Base-by-base conservation (phyloP, 2,797 vertebrate genomes). In the Acanthurus leucopareius region DNA sequence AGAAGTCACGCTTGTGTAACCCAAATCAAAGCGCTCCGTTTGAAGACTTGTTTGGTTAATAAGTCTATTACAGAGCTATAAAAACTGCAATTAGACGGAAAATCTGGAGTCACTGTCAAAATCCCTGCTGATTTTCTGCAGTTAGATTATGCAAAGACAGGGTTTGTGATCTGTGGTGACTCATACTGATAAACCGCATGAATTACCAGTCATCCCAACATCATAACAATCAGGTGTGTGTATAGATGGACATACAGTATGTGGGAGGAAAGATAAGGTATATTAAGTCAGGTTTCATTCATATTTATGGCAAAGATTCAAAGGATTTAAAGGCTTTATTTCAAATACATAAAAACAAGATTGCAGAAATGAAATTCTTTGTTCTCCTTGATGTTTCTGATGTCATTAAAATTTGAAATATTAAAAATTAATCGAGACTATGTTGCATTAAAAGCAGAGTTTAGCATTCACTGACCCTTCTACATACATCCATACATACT, bases 81-180 rank as follows among this genome's bases (percentile, higher is more conserved):
- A 89, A 88, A 88, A 80, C 45, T 32, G 63, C 79, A 85, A 87
- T 93, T 90, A 88, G 74, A 79, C 20, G 45, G 74, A 57, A 90
- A 85, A 81, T 79, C 51, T 78, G 53, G 44, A 69, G 60, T 70
- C 54, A 20, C 47, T 54, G 57, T 73, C 42, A 49, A 72, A 88
- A 77, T 57, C 72, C 75, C 65, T 13, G 60, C 40, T 77, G 75
- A 74, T 75, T 61, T 28, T 28, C 69, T 71, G n/a, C 80, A 69
- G 58, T n/a, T 35, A 48, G 51, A 80, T 66, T 53, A 66, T 49
- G 47, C 66, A 70, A 67, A 80, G 32, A 14, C 61, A 0, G 17
- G 14, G 56, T 77, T 72, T 44, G 58, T 79, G 77, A 69, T 61
- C 73, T 63, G 49, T 32, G 48, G 32, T 38, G 60, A 57, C 38